Percentiles rank a stretch among this genome's conserved stretches.
phyloP scores from a whole-genome alignment of 2,113 vertebrate genomes.

The Cheirogaleus medius region DNA sequence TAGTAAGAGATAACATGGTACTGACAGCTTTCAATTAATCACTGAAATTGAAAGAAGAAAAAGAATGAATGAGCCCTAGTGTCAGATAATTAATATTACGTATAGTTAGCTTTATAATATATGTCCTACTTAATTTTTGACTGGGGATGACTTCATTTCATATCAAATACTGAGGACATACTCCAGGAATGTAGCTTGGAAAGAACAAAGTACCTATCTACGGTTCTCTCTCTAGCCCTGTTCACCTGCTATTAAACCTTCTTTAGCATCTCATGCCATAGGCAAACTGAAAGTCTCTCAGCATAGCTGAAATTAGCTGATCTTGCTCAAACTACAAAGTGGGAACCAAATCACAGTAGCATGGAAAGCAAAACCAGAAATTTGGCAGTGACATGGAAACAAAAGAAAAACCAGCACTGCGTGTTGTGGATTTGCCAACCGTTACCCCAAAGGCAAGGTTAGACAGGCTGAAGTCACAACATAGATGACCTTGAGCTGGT shows the following conservation, averaged over 20 bases:
- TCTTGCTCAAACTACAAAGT: not conserved
- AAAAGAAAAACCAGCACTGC: not conserved
- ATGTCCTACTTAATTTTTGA: slow-evolving; percentile 12
- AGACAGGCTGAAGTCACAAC: not conserved
- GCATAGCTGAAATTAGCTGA: not conserved
- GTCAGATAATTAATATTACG: slow-evolving; percentile 42
- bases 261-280: not conserved
- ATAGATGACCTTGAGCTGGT: not conserved
- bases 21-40: slow-evolving; percentile 59
- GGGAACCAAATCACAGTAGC: not conserved
- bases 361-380: not conserved
- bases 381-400: not conserved
- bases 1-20: slow-evolving; percentile 53
- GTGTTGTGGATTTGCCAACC: not conserved
- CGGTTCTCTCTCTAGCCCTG: not conserved
- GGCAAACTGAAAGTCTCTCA: not conserved
- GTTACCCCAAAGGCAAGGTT: not conserved
- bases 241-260: not conserved
- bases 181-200: not conserved
- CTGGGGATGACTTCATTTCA: not conserved
- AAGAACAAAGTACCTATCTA: not conserved
- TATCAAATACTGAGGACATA: not conserved
- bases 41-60: slow-evolving; percentile 15
- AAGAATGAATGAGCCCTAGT: slow-evolving; percentile 13
- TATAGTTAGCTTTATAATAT: slow-evolving; percentile 6